Base-by-base conservation (phyloP, 2,797 vertebrate species). In the Balearica regulorum region DNA sequence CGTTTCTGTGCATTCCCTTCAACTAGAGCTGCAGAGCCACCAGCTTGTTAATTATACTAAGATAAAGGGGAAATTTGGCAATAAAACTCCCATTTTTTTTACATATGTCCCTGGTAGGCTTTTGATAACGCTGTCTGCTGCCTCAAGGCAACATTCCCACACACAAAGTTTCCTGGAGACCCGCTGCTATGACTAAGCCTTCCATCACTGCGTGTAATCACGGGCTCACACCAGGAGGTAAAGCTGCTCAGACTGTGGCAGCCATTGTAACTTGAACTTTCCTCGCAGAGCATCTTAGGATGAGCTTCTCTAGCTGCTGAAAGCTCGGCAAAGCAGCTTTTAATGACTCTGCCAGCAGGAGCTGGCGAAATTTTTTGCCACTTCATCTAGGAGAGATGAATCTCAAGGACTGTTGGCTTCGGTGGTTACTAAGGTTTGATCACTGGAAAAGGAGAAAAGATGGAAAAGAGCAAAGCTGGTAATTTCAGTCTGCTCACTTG, bases 1-100 rank as follows among this genome's bases (percentile, higher is more conserved):
- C 33, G 13, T 81, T 94, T 91, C 35, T 60, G 61, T 95, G 55
- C 48, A 20, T 48, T 83, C 58, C 82, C 79, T 89, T 76, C 75
- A 88, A 86, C 58, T 29, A 85, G 73, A 91, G 79, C 87, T 37
- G 15, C 69, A 83, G 71, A 94, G 65, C 62, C 69, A 89, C 48
- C 78, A 84, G 90, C 55, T 90, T 87, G 83, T 87, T 97, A 96
- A 95, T 96, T 91, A 92, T 75, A 28, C 18, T 21, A 91, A 94
- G 90, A 96, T 92, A 96, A 96, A 93, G 89, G 57, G 58, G n/a
- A 93, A 96, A 94, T 91, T 29, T 90, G 84, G 82, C 89, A 92
- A 91, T 92, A 95, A 92, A 89, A 83, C 48, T 92, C 35, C 16
- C 10, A 17, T 69, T 95, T 96, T 43, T 79, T 89, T 91, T 89